These are phyloP conservation scores for Monochamus alternatus DNA, from an alignment of 2,888 invertebrate genomes.

Conservation along the genomic window DNA sequence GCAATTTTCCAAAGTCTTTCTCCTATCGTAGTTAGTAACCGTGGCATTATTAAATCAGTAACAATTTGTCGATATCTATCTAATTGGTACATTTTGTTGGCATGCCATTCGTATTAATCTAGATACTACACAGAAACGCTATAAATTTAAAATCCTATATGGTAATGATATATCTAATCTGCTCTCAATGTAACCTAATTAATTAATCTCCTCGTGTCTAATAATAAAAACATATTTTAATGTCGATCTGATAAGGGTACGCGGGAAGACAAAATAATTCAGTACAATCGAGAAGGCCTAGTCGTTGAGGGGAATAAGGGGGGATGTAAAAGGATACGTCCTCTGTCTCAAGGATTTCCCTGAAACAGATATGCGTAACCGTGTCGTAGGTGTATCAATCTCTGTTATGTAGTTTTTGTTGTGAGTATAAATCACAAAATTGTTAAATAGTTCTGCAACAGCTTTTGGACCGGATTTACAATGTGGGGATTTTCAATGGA, in stretches of 20 bases:
- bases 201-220: slow-evolving; percentile 1
- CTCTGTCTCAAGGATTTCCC: too few relatives aligned
- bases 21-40: not conserved
- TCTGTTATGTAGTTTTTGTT: too few relatives aligned
- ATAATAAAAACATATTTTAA: not conserved
- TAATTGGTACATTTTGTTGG: not conserved
- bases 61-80: not conserved
- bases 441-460: too few relatives aligned
- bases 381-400: too few relatives aligned
- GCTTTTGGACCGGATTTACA: too few relatives aligned
- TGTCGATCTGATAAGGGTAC: not conserved
- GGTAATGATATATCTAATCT: slow-evolving; percentile 27
- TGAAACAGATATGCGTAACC: not conserved
- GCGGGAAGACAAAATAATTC: not conserved
- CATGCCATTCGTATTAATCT: not conserved
- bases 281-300: not conserved
- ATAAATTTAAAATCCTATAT: not conserved
- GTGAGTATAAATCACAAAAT: too few relatives aligned
- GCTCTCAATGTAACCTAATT: slow-evolving; percentile 28
- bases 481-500: too few relatives aligned
- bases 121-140: slow-evolving; percentile 12
- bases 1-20: too few relatives aligned
- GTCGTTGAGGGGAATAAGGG: not conserved
- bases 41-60: not conserved
- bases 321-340: not conserved